Conservation (phyloP, 2,888 invertebrate species). For the Falcaria lacertinaria region DNA sequence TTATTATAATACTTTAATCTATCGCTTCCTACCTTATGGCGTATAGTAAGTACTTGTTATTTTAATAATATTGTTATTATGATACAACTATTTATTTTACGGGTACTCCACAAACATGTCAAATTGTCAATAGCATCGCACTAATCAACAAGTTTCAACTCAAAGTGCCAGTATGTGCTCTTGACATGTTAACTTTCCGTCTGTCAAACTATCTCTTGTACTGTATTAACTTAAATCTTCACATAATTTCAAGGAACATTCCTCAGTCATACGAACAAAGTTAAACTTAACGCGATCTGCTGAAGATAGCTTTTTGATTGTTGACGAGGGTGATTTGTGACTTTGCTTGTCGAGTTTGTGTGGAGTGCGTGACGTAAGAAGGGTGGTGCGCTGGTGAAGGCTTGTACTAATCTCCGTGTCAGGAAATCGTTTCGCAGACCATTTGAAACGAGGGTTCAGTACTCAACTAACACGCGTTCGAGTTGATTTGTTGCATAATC, state of each 20-base stretch:
- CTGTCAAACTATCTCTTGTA: slow-evolving; percentile 76
- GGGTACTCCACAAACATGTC: slow-evolving; percentile 26
- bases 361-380: slow-evolving; percentile 78
- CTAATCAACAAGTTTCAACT: slow-evolving; percentile 61
- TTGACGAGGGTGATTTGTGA: slow-evolving; percentile 46
- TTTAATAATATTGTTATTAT: background rate
- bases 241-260: slow-evolving; percentile 23
- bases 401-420: slow-evolving; percentile 80
- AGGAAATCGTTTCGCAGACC: slow-evolving; percentile 79
- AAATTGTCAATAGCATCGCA: slow-evolving; percentile 57
- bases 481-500: slow-evolving; percentile 70
- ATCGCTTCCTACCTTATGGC: too few relatives aligned
- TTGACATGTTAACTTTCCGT: slow-evolving; percentile 78
- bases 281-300: slow-evolving; percentile 39
- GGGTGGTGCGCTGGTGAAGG: slow-evolving; percentile 75
- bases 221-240: slow-evolving; percentile 43
- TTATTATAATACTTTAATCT: too few relatives aligned
- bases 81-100: background rate
- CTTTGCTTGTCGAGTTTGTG: slow-evolving; percentile 44
- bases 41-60: too few relatives aligned
- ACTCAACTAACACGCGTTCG: slow-evolving; percentile 70
- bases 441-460: slow-evolving; percentile 71
- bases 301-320: slow-evolving; percentile 46
- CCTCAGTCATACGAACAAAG: slow-evolving; percentile 23
- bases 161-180: slow-evolving; percentile 46